Evolutionary conservation across 2,113 vertebrate genomes (phyloP), one percentile per base, ranked within the genome.

Genomic region (Dipodomys spectabilis): DNA sequence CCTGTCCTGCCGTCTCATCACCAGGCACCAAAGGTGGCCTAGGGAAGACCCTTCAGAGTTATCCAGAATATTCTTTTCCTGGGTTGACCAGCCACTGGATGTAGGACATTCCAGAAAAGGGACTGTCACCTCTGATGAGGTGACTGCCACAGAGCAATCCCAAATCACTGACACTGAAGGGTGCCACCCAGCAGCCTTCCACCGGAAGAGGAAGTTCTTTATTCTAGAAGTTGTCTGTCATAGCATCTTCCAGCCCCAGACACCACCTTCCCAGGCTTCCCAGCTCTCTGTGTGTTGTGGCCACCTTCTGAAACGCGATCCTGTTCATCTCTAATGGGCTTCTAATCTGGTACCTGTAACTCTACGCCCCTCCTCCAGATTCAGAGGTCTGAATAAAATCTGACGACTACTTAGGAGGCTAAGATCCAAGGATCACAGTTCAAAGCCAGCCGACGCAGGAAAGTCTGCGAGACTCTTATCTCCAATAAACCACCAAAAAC

Each of bases 211-310:
- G n/a, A 67, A 49, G 57, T 16, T 68, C 16, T 84, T 45, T 20
- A 0, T 74, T 73, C n/a, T 30, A 4, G 8, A 86, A 85, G 67
- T 19, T 27, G 67, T n/a, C 9, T 15, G 39, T 73, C 32, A 5
- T 22, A 86, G 25, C 0, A 0, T 12, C 5, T 18, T 8, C 35
- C 1, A 5, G 15, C 57, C 12, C 27, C 49, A 49, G 2, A 7
- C 39, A 72, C 57, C 6, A 13, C 22, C 60, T 6, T 11, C 10
- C 53, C 67, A 7, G 2, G 19, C 8, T 16, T 57, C 35, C 23
- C 20, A 53, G 82, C 25, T 23, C 7, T 64, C n/a, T 12, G 32
- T 4, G 1, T 10, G 65, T 32, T 65, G 19, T 64, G 18, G 0
- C 53, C 44, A 78, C 82, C 9, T 44, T 15, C 32, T 60, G 6